A percentile compares a stretch with the other conserved stretches of the same genome.
Conservation (phyloP, 2,797 vertebrate species). For the Sebastes jordani region DNA sequence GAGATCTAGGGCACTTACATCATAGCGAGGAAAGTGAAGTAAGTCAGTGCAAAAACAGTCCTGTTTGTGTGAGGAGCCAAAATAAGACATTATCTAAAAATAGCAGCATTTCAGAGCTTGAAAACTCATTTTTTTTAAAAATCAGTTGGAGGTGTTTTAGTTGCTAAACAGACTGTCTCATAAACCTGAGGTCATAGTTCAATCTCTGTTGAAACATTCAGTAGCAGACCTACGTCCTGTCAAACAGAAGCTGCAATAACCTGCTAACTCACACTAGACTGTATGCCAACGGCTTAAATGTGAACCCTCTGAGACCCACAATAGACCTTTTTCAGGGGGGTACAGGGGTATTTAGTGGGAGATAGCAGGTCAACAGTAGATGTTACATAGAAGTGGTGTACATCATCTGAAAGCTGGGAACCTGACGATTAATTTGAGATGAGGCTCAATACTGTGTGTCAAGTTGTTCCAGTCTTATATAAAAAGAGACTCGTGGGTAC, state of each 20-base stretch:
- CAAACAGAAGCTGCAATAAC: neutral
- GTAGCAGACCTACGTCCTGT: neutral
- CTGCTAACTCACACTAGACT: neutral
- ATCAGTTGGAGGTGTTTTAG: neutral
- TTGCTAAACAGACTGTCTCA: constrained; percentile 1
- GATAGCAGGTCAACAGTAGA: too few relatives aligned
- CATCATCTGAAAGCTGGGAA: rapidly evolving
- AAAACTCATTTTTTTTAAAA: too few relatives aligned
- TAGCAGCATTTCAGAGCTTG: neutral
- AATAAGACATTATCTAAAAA: constrained; percentile 1
- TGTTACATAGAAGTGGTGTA: rapidly evolving
- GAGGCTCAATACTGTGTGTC: too few relatives aligned
- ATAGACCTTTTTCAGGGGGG: too few relatives aligned
- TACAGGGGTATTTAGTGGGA: too few relatives aligned
- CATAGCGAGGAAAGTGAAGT: constrained; percentile 18
- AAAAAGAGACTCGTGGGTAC: rapidly evolving
- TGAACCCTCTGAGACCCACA: too few relatives aligned
- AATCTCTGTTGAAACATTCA: constrained; percentile 22
- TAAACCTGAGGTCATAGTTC: constrained; percentile 10
- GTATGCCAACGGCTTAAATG: neutral
- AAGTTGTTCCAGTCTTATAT: too few relatives aligned
- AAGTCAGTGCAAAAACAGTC: constrained; percentile 14
- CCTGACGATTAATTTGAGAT: too few relatives aligned
- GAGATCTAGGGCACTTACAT: constrained; percentile 25
- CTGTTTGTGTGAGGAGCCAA: constrained; percentile 23